Evolutionary conservation across 2,888 invertebrate species (phyloP).

Genomic region (Himalopsyche anomala): DNA sequence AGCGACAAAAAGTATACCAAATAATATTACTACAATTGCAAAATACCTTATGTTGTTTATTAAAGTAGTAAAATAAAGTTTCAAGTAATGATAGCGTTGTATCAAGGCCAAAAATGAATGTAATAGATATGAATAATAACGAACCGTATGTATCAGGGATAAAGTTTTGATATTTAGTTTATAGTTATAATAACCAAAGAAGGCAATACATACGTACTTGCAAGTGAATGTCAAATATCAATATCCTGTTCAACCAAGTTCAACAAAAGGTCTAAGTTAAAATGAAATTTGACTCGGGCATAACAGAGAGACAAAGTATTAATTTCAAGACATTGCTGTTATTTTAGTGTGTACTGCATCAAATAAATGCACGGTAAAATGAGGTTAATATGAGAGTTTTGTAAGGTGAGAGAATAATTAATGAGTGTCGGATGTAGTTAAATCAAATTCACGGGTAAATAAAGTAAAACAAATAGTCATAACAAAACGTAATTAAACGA

Average conservation of each 20-base stretch:
- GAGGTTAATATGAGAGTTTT: slow-evolving; percentile 8
- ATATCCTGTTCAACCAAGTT: too few species aligned
- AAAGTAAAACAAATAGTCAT: slow-evolving; percentile 11
- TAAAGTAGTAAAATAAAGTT: background rate
- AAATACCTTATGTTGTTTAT: background rate
- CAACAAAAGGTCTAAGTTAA: too few species aligned
- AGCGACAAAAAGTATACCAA: too few species aligned
- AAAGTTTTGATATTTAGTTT: background rate
- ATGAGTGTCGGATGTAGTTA: background rate
- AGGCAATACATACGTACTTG: too few species aligned
- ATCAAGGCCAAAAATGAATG: slow-evolving; percentile 8
- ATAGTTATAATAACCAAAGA: background rate
- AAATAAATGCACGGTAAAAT: background rate
- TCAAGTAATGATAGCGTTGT: background rate
- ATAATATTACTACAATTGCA: too few species aligned
- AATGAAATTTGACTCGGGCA: too few species aligned
- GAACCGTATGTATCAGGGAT: too few species aligned
- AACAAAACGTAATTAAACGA: slow-evolving; percentile 14
- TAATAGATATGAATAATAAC: background rate
- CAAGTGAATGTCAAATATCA: too few species aligned
- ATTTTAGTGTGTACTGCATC: too few species aligned
- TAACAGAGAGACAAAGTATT: too few species aligned
- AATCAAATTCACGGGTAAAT: background rate
- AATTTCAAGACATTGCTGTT: too few species aligned
- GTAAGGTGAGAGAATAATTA: slow-evolving; percentile 14